These are phyloP conservation scores for Danaus plexippus DNA, from an alignment of 1,140 invertebrate species.

Conservation along the genomic window DNA sequence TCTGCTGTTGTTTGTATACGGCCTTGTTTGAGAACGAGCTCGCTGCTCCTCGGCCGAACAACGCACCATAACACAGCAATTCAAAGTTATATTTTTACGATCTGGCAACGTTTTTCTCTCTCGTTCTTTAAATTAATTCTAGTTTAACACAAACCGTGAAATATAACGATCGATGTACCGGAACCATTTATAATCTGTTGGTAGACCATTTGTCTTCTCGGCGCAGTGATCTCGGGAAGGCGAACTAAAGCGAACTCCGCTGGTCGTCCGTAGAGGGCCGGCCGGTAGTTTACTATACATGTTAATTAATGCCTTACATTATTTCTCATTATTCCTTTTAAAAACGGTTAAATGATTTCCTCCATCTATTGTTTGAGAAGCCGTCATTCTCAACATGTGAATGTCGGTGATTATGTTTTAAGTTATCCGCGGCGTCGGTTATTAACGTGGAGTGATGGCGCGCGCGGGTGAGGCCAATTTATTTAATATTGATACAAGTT, in stretches of 20 bases:
- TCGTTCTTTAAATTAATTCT: too few relatives aligned
- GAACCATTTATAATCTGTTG: slow-evolving; percentile 8
- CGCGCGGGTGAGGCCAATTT: slow-evolving; percentile 50
- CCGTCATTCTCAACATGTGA: too few relatives aligned
- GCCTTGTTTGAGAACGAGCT: slow-evolving; percentile 23
- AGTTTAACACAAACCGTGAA: too few relatives aligned
- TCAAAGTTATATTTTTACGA: too few relatives aligned
- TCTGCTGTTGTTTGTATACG: slow-evolving; percentile 17
- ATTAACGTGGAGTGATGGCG: slow-evolving; percentile 30
- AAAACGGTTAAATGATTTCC: too few relatives aligned
- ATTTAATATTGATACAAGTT: slow-evolving; percentile 64
- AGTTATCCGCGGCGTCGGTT: slow-evolving; percentile 8
- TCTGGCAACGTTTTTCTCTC: too few relatives aligned
- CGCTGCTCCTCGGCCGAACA: slow-evolving; percentile 21
- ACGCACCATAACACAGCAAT: slow-evolving; percentile 10
- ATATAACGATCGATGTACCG: background rate
- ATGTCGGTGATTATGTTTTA: too few relatives aligned
- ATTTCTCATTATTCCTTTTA: slow-evolving; percentile 28
- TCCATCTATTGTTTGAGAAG: too few relatives aligned
- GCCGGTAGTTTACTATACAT: slow-evolving; percentile 18
- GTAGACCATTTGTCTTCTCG: slow-evolving; percentile 7
- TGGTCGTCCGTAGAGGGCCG: background rate
- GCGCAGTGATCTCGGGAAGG: slow-evolving; percentile 1
- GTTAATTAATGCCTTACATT: slow-evolving; percentile 43
- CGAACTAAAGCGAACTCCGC: background rate